phyloP scores from a whole-genome alignment of 2,797 vertebrate genomes.

The Lophius americanus region DNA sequence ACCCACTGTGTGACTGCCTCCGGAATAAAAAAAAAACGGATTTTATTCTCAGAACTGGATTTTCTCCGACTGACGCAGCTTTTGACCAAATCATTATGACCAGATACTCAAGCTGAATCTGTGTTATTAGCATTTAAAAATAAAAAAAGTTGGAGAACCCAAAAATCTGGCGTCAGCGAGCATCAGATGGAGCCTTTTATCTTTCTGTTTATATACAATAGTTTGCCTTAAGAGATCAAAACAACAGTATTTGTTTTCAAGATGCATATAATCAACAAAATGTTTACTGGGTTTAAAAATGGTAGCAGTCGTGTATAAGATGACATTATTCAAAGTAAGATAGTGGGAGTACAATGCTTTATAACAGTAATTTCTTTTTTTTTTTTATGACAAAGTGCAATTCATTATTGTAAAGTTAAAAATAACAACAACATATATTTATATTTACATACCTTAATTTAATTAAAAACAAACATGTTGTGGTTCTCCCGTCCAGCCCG shows the following conservation, averaged over 20 bases:
- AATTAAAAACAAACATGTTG: slow-evolving; percentile 77
- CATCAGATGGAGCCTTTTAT: slow-evolving; percentile 63
- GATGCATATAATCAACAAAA: slow-evolving; percentile 76
- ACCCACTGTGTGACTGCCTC: slow-evolving; percentile 69
- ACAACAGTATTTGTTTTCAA: slow-evolving; percentile 69
- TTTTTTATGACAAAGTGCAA: slow-evolving; percentile 85
- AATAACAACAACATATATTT: slow-evolving; percentile 68
- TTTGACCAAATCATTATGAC: slow-evolving; percentile 51
- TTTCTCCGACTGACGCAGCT: background rate
- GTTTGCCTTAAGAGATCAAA: slow-evolving; percentile 72
- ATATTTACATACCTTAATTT: slow-evolving; percentile 85
- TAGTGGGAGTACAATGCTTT: slow-evolving; percentile 75
- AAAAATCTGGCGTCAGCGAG: slow-evolving; percentile 59
- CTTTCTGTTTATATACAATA: slow-evolving; percentile 82
- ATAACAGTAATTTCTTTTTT: slow-evolving; percentile 60
- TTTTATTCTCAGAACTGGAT: slow-evolving; percentile 10
- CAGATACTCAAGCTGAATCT: slow-evolving; percentile 42
- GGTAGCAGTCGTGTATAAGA: slow-evolving; percentile 59
- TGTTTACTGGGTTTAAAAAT: slow-evolving; percentile 66
- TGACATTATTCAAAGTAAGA: slow-evolving; percentile 65
- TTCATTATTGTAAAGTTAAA: slow-evolving; percentile 78
- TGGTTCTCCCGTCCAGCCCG: slow-evolving; percentile 66
- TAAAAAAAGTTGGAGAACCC: slow-evolving; percentile 43
- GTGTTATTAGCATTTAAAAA: slow-evolving; percentile 31
- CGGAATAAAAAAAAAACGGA: slow-evolving; percentile 30